Conservation (phyloP, 1,140 invertebrate genomes). For the Telenomus remus region DNA sequence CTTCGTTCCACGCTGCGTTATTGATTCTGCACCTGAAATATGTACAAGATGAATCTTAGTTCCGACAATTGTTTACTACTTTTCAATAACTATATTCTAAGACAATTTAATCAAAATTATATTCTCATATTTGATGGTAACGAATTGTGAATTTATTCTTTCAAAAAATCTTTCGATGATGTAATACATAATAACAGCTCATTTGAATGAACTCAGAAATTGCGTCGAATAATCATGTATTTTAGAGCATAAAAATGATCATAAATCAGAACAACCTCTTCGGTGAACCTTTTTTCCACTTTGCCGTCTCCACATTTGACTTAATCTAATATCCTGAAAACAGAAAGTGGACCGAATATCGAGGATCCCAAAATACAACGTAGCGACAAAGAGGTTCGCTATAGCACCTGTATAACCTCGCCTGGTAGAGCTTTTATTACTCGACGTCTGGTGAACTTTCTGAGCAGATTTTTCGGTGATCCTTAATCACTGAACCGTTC, state of each 20-base stretch:
- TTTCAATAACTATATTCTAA: too few species aligned
- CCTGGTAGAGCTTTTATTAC: constrained; percentile 47
- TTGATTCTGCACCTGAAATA: constrained; percentile 21
- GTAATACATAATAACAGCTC: too few species aligned
- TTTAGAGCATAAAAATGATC: constrained; percentile 19
- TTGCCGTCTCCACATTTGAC: constrained; percentile 43
- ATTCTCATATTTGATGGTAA: too few species aligned
- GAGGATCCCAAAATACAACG: constrained; percentile 25
- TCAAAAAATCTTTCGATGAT: too few species aligned
- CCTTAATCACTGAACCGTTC: constrained; percentile 42
- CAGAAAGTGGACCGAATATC: constrained; percentile 43
- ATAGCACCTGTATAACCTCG: constrained; percentile 6
- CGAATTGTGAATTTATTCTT: too few species aligned
- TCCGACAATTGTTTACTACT: too few species aligned
- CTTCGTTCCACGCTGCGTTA: constrained; percentile 14
- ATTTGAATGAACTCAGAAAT: too few species aligned
- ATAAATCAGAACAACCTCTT: constrained; percentile 40
- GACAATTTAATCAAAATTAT: too few species aligned
- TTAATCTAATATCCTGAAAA: constrained; percentile 20
- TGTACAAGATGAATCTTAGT: neutral
- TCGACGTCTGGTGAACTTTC: constrained; percentile 26
- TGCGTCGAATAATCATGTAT: constrained; percentile 13
- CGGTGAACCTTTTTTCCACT: constrained; percentile 27
- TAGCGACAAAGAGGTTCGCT: constrained; percentile 28
- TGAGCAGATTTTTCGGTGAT: constrained; percentile 31